Evolutionary conservation across 2,113 vertebrate species (phyloP), one percentile per base, ranked within the genome.

Genomic region (Camelus bactrianus): DNA sequence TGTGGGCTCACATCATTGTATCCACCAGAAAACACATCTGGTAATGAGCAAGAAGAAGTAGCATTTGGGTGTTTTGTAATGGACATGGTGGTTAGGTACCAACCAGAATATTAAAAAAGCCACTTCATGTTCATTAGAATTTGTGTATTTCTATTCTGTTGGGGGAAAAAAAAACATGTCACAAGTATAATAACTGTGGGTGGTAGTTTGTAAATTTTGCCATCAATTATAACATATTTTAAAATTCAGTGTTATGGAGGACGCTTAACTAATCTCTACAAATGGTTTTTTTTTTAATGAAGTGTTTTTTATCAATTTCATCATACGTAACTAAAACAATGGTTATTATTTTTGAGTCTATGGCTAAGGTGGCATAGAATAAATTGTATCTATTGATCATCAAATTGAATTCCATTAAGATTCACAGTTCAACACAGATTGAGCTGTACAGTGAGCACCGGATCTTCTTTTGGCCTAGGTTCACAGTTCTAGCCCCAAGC

Each of bases 121-220:
- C 22, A 90, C 35, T 38, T 96, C 9, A 3, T 54, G 24, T 24
- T 79, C 22, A 62, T 77, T 30, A 17, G 8, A 35, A 93, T 96
- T 86, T 79, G 19, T 11, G 26, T 69, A 80, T 83, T 93, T 90
- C 73, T 65, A 81, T 87, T 89, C 16, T 35, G 4, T 65, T 72
- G 11, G 14, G 11, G 14, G 8, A 10, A 76, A 81, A n/a, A n/a
- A 76, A 83, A 83, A 17, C 8, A 19, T 26, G 17, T 89, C 26
- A 22, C 42, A 87, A 52, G 22, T 48, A 20, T 75, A 91, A 80
- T 62, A 65, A 84, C 5, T 91, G 10, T 32, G 54, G 22, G 26
- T 30, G 48, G 30, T 80, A 38, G 26, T 89, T 83, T 60, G n/a
- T 95, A 89, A 89, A 54, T 92, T 94, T 91, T 93, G 10, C 17